Evolutionary conservation across 37 sponge, comb jelly and placozoan species (phyloP), one percentile per base, ranked within the genome.

Genomic region (Haliclona indistincta): DNA sequence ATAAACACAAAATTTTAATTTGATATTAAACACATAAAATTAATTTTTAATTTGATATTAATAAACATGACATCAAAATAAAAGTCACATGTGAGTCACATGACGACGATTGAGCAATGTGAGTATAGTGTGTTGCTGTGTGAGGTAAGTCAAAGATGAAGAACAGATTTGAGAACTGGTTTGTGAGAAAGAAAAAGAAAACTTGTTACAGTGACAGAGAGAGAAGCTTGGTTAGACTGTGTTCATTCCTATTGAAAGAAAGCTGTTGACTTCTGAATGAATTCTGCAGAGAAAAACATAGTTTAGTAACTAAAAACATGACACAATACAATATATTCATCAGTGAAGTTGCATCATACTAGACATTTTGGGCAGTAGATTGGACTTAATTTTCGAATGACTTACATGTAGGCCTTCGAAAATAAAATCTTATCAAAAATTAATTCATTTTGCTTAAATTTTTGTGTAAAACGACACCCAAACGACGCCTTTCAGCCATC

Each of bases 251-350:
- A 84, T 54, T 11, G 85, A 55, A 6, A 84, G 74, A 75, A 90
- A 75, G 23, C 87, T 75, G 70, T 86, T 86, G 54, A 86, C 92
- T 51, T 86, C 92, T 41, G 92, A 83, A 54, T 91, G 92, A 32
- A 86, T 86, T 78, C 87, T 90, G 63, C 1, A 37, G 56, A 22
- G n/a, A 25, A 61, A 37, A 33, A 11, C n/a, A n/a, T 47, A 76
- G 3, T 35, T 10, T 25, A 37, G n/a, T 30, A 64, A 10, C 26
- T 4, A 63, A 36, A 19, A 28, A 6, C 8, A 20, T 8, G 19
- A 26, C 54, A 71, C 32, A 19, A 13, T 20, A 38, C 20, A 30
- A 22, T 3, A 2, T 2, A 20, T n/a, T 56, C 56, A 30, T 30
- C 23, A 29, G 56, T 29, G 56, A 25, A 29, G 28, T 56, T 56